These are phyloP conservation scores for Eriocheir sinensis DNA, from an alignment of 1,140 invertebrate genomes.

Conservation along the genomic window DNA sequence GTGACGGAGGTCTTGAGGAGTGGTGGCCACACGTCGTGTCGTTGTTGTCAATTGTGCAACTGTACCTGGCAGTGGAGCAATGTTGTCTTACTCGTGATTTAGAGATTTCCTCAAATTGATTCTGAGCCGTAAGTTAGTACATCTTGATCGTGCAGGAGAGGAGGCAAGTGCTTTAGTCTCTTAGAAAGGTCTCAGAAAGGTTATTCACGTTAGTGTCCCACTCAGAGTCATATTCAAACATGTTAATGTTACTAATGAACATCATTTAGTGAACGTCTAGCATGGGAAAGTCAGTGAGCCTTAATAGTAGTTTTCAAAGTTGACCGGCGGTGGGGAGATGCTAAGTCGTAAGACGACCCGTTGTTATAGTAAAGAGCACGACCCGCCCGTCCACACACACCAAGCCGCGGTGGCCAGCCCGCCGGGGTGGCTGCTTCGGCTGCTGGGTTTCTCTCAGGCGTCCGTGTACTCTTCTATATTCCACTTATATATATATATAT, in stretches of 20 bases:
- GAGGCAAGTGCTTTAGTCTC: neutral
- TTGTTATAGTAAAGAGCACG: slow-evolving; percentile 1
- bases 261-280: neutral
- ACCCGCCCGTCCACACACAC: too few species aligned
- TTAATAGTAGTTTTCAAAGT: neutral
- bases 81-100: neutral
- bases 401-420: too few species aligned
- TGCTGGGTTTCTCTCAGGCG: neutral
- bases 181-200: neutral
- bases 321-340: neutral
- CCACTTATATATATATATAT: neutral
- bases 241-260: neutral
- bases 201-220: neutral
- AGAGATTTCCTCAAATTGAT: neutral
- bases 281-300: neutral
- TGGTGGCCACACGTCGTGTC: neutral
- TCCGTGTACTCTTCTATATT: neutral
- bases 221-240: neutral
- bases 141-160: neutral
- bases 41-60: neutral
- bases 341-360: neutral
- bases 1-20: neutral
- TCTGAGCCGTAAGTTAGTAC: neutral
- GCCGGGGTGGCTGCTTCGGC: neutral
- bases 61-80: neutral